Evolutionary conservation across 2,113 vertebrate genomes (phyloP).

Genomic region (Falcunculus frontatus): DNA sequence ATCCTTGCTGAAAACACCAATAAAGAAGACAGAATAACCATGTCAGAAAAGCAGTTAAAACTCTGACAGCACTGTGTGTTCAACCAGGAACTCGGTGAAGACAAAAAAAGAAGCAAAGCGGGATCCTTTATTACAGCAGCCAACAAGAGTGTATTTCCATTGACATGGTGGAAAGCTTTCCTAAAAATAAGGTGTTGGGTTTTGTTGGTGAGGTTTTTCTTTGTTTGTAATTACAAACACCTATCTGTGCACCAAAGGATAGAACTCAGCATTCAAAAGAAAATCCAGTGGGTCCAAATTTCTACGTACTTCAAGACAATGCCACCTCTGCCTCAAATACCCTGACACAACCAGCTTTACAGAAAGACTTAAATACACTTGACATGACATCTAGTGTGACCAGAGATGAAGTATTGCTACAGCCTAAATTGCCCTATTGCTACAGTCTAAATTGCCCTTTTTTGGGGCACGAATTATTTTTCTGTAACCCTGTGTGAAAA

Average conservation of each 20-base stretch:
- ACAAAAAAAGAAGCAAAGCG: not conserved
- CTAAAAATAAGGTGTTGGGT: not conserved
- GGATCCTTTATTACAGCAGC: not conserved
- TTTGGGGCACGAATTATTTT: not conserved
- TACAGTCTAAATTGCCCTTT: not conserved
- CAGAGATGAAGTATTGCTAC: not conserved
- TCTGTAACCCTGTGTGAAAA: not conserved
- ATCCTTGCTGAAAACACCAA: not conserved
- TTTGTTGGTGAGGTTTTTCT: not conserved
- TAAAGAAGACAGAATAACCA: not conserved
- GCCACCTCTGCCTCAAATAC: not conserved
- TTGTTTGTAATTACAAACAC: not conserved
- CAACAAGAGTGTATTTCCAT: not conserved
- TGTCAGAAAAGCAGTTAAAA: not conserved
- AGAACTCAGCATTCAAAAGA: not conserved
- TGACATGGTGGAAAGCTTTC: not conserved
- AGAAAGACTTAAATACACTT: not conserved
- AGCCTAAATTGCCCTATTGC: accelerated
- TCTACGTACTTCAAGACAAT: not conserved
- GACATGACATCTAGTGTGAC: not conserved
- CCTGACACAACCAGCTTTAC: not conserved
- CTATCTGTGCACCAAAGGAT: not conserved
- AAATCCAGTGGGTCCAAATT: not conserved
- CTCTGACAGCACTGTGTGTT: not conserved
- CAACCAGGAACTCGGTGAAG: not conserved